Evolutionary conservation across 2,888 invertebrate species (phyloP).

Genomic region (Luffia ferchaultella): DNA sequence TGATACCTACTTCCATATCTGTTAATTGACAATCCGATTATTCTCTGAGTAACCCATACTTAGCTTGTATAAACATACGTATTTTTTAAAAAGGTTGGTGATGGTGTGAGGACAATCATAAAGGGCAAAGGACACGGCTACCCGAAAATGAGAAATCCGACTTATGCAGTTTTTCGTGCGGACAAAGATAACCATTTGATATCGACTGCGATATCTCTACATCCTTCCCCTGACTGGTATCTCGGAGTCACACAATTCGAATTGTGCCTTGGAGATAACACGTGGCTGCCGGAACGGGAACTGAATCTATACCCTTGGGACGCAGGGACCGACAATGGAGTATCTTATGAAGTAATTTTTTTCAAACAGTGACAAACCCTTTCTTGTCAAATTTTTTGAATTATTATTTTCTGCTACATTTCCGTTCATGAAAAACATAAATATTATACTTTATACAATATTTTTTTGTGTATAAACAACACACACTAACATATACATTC

Average conservation of each 20-base stretch:
- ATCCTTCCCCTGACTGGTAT: constrained; percentile 92
- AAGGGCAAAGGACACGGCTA: constrained; percentile 54
- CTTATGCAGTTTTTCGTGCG: constrained; percentile 42
- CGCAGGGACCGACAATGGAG: constrained; percentile 94
- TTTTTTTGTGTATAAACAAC: too few relatives aligned
- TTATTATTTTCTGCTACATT: not conserved
- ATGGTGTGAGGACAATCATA: constrained; percentile 45
- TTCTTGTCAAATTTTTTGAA: not conserved
- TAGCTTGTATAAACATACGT: too few relatives aligned
- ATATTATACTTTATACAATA: too few relatives aligned
- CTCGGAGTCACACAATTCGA: constrained; percentile 91
- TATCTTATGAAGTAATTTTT: constrained; percentile 84
- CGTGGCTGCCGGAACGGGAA: constrained; percentile 84
- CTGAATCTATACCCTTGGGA: constrained; percentile 94
- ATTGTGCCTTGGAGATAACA: constrained; percentile 86
- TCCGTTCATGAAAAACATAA: too few relatives aligned
- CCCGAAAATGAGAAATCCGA: constrained; percentile 40
- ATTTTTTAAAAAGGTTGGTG: constrained; percentile 33
- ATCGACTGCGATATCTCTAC: constrained; percentile 35
- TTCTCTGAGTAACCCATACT: not conserved
- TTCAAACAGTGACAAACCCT: too few relatives aligned
- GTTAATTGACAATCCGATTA: not conserved
- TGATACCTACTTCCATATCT: not conserved
- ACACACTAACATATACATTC: not conserved
- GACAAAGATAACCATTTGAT: constrained; percentile 42